Conservation (phyloP, 2,888 invertebrate genomes). For the Blera fallax region DNA sequence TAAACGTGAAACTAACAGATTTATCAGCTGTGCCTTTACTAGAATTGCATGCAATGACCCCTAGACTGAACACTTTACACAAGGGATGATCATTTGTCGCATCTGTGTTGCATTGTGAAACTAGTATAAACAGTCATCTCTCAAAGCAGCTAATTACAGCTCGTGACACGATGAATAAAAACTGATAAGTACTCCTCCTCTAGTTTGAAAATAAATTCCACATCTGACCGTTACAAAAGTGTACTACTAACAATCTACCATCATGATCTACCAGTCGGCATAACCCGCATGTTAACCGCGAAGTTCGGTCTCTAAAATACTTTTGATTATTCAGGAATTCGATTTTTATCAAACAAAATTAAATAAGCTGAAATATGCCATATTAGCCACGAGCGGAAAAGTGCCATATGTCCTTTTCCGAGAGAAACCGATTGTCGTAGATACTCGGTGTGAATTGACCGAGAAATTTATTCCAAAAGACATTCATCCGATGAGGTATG, state of each 20-base stretch:
- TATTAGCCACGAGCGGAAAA: constrained; percentile 55
- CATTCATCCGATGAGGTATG: neutral
- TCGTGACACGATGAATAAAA: constrained; percentile 63
- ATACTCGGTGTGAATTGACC: constrained; percentile 55
- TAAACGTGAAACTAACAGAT: constrained; percentile 48
- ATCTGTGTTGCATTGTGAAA: constrained; percentile 26
- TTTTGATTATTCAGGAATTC: constrained; percentile 56
- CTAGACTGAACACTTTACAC: constrained; percentile 32
- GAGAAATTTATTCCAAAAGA: constrained; percentile 59
- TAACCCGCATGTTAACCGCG: constrained; percentile 48
- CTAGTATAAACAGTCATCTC: constrained; percentile 36
- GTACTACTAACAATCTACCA: constrained; percentile 49
- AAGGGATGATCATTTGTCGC: constrained; percentile 62
- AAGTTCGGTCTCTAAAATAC: neutral
- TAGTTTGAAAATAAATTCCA: neutral
- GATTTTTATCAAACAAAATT: constrained; percentile 53
- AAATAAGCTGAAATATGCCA: constrained; percentile 36
- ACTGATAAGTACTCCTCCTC: constrained; percentile 16
- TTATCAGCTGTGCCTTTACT: constrained; percentile 35
- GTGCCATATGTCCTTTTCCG: constrained; percentile 60
- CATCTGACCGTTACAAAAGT: constrained; percentile 61
- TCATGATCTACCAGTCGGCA: constrained; percentile 36
- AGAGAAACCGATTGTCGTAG: neutral
- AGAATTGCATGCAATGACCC: constrained; percentile 51
- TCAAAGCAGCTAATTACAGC: constrained; percentile 56